These are phyloP conservation scores for Pseudomyrmex pallidus DNA, from an alignment of 1,140 invertebrate species.

Conservation along the genomic window DNA sequence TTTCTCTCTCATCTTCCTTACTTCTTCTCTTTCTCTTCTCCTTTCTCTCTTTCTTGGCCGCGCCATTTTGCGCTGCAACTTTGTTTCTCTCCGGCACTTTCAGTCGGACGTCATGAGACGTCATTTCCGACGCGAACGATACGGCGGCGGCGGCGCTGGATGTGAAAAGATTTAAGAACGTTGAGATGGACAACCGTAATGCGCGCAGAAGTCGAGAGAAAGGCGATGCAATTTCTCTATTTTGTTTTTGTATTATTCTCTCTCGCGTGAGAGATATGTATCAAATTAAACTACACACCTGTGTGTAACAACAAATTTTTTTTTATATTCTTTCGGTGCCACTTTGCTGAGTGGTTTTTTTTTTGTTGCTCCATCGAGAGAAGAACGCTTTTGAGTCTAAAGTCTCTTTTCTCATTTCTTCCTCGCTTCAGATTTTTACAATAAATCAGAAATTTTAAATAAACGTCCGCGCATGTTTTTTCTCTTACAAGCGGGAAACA, in stretches of 20 bases:
- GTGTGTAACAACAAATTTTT: too few species aligned
- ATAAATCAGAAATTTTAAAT: too few species aligned
- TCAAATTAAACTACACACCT: too few species aligned
- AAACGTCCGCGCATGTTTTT: too few species aligned
- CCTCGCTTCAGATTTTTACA: too few species aligned
- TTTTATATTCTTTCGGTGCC: too few species aligned
- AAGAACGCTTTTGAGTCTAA: too few species aligned
- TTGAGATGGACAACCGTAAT: constrained; percentile 50
- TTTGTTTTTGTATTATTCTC: constrained; percentile 14
- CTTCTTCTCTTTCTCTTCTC: neutral
- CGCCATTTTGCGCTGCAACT: constrained; percentile 42
- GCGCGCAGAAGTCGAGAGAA: constrained; percentile 24
- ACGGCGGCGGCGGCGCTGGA: constrained; percentile 27
- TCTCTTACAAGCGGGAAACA: neutral
- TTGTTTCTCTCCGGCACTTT: constrained; percentile 54
- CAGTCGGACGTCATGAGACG: constrained; percentile 53
- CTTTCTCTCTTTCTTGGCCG: constrained; percentile 38
- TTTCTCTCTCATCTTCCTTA: constrained; percentile 47
- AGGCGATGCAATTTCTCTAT: neutral
- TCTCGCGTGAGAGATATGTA: neutral
- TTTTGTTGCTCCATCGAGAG: too few species aligned
- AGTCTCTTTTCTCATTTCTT: too few species aligned
- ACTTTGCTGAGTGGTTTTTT: too few species aligned
- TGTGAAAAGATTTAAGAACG: constrained; percentile 27
- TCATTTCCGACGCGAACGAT: constrained; percentile 48